These are phyloP conservation scores for Heliconius eleuchia DNA, from an alignment of 1,140 invertebrate genomes.

Conservation along the genomic window DNA sequence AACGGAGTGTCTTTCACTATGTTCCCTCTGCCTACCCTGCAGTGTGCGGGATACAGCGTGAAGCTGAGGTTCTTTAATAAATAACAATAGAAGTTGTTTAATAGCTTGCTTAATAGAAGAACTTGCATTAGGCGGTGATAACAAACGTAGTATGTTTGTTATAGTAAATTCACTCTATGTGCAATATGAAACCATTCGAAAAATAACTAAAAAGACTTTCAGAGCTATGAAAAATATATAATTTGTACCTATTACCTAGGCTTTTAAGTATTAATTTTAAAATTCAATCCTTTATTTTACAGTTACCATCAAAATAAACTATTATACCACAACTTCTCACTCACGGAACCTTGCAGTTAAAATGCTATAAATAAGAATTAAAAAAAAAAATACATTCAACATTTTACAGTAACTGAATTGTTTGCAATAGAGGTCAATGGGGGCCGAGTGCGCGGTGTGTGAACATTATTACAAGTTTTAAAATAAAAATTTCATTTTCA, in stretches of 20 bases:
- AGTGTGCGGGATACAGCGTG: too few relatives aligned
- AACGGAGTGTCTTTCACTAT: too few relatives aligned
- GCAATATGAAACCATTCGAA: too few relatives aligned
- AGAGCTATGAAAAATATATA: not conserved
- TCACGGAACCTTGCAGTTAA: conserved; percentile 17
- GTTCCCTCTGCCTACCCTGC: too few relatives aligned
- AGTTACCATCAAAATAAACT: not conserved
- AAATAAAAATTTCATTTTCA: not conserved
- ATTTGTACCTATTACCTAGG: not conserved
- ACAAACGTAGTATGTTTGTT: too few relatives aligned
- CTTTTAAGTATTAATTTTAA: not conserved
- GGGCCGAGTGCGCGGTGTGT: conserved; percentile 22
- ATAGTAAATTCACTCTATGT: too few relatives aligned
- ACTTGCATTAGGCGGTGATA: too few relatives aligned
- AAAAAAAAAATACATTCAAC: conserved; percentile 18
- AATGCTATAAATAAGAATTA: conserved; percentile 18
- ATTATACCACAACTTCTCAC: not conserved
- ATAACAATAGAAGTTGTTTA: too few relatives aligned
- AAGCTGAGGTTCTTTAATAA: too few relatives aligned
- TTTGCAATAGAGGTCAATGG: conserved; percentile 30
- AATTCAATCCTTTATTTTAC: not conserved
- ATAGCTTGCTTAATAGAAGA: too few relatives aligned
- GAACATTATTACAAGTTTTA: conserved; percentile 31
- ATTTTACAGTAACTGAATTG: conserved; percentile 28
- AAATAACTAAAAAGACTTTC: too few relatives aligned